Evolutionary conservation across 2,797 vertebrate species (phyloP).

Genomic region (Chiroxiphia lanceolata): DNA sequence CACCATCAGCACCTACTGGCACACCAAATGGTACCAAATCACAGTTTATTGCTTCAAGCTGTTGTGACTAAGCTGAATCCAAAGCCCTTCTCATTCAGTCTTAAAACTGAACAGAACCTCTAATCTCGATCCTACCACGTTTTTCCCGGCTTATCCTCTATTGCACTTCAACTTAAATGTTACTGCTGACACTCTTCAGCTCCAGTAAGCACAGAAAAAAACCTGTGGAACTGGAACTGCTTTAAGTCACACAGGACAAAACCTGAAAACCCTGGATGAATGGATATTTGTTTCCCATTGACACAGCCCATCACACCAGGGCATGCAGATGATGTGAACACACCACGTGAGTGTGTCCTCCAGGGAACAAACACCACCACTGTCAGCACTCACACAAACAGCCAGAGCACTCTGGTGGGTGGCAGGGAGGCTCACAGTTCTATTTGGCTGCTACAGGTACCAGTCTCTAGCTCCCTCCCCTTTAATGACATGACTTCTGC

Average conservation of each 20-base stretch:
- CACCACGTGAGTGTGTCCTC: background rate
- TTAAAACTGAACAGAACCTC: background rate
- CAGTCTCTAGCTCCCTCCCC: background rate
- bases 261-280: background rate
- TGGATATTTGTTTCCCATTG: background rate
- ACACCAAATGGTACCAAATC: background rate
- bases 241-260: background rate
- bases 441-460: background rate
- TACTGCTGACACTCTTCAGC: background rate
- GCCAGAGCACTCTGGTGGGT: background rate
- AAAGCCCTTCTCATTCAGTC: background rate
- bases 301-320: background rate
- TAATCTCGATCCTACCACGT: accelerated
- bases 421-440: background rate
- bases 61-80: background rate
- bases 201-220: background rate
- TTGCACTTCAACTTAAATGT: background rate
- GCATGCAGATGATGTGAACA: background rate
- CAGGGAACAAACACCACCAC: background rate
- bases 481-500: background rate
- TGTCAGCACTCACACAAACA: background rate
- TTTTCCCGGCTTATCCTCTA: background rate
- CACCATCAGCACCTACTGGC: background rate
- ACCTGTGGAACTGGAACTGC: accelerated
- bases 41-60: background rate